Percentiles rank a stretch among this genome's conserved stretches.
phyloP scores from a whole-genome alignment of 2,113 vertebrate genomes.

The Rhea americana region DNA sequence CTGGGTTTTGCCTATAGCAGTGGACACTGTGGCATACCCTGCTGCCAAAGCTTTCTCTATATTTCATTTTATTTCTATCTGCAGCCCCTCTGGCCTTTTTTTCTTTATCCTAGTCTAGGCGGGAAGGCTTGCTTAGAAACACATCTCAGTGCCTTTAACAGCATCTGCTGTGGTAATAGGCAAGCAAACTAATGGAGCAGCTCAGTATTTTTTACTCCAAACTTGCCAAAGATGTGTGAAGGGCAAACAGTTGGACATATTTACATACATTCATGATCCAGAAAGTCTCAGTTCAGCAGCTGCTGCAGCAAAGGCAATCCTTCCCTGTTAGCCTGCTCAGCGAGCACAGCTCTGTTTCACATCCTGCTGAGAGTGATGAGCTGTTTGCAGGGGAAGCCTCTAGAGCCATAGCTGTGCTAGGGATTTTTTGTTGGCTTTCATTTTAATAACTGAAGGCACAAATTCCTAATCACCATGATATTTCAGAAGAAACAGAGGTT shows the following conservation, averaged over 20 bases:
- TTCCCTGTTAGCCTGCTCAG: constrained; percentile 15
- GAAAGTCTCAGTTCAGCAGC: constrained; percentile 61
- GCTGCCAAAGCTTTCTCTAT: constrained; percentile 12
- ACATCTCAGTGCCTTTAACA: constrained; percentile 17
- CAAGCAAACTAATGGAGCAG: constrained; percentile 73
- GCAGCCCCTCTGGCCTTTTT: neutral
- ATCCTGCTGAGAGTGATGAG: neutral
- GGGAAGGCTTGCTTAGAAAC: neutral
- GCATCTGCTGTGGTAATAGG: constrained; percentile 42
- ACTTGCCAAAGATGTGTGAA: constrained; percentile 74
- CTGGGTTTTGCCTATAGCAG: neutral
- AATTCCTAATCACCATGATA: neutral
- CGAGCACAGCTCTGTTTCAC: neutral
- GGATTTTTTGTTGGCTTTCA: neutral
- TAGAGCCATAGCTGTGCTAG: neutral
- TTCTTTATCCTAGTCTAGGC: neutral
- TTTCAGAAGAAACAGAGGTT: neutral
- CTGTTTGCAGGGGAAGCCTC: neutral
- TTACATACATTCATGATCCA: constrained; percentile 69
- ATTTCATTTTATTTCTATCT: neutral
- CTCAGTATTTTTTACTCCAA: constrained; percentile 67
- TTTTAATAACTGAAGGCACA: neutral
- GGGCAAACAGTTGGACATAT: constrained; percentile 67
- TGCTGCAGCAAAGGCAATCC: constrained; percentile 54
- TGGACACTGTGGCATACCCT: neutral